Base-by-base conservation (phyloP, 2,797 vertebrate species). In the Arnoldichthys spilopterus region DNA sequence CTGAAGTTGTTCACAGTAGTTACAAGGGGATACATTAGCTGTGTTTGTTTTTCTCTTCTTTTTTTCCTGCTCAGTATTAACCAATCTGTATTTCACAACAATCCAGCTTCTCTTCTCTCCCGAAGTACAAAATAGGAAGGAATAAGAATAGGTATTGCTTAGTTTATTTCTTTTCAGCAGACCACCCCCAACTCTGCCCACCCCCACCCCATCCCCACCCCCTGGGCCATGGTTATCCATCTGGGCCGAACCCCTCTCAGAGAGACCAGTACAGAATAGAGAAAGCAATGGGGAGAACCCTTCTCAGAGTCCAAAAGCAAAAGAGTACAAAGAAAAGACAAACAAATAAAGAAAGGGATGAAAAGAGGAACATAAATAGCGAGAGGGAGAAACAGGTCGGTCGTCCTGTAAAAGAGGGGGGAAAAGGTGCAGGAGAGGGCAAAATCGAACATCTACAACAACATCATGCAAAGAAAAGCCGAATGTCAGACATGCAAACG, bases 1-100 rank as follows among this genome's bases (percentile, higher is more conserved):
- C 93, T 95, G 93, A 95, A 94, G 94, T 95, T 92, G 94, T 95
- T 97, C 97, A 97, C 96, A 97, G 96, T 96, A 95, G 92, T 93
- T 95, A 97, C 95, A 93, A 92, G 95, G 94, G 92, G 93, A 93
- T 94, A 96, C 95, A 95, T 94, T 87, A 91, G 92, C 93, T 93
- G 90, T 83, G 86, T 88, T 28, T 20, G 15, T 47, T 59, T 6
- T 63, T 45, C 26, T 73, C 43, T 63, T 54, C 8, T 40, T 66
- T 43, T 40, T 69, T 82, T 89, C 94, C 94, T 93, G 92, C 93
- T 95, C 92, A 88, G 86, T 91, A 90, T 91, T 80, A 77, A 82
- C 74, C 64, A 87, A 64, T 85, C 77, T 82, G 82, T 85, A 83
- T 81, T 88, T 78, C 83, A 85, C 91, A 92, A 87, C 89, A 86